phyloP scores from a whole-genome alignment of 2,888 invertebrate species.

The Agapostemon virescens region DNA sequence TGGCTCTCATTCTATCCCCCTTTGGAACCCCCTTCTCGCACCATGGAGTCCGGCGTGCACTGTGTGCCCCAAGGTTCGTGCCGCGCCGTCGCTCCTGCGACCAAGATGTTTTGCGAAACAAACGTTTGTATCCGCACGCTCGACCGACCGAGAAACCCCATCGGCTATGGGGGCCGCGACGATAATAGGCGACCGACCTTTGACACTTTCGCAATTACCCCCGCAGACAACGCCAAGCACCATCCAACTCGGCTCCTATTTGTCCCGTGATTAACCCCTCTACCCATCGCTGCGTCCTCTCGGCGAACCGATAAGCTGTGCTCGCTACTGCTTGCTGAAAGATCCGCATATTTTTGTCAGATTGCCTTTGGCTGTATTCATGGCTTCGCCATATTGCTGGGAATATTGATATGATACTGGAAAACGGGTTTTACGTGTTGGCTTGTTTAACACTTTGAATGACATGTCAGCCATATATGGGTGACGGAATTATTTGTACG shows the following conservation, averaged over 20 bases:
- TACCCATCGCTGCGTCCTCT: background rate
- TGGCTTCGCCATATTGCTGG: too few relatives aligned
- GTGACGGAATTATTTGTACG: too few relatives aligned
- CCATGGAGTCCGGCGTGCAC: slow-evolving; percentile 32
- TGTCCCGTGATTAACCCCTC: background rate
- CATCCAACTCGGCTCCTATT: background rate
- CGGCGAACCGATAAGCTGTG: background rate
- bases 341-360: too few relatives aligned
- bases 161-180: slow-evolving; percentile 42
- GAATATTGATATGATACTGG: too few relatives aligned
- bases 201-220: slow-evolving; percentile 44
- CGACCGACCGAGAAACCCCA: slow-evolving; percentile 63
- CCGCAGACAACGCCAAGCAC: background rate
- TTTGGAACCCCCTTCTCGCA: slow-evolving; percentile 23
- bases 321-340: too few relatives aligned
- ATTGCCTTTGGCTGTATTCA: too few relatives aligned
- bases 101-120: slow-evolving; percentile 78
- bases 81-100: slow-evolving; percentile 69
- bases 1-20: slow-evolving; percentile 29
- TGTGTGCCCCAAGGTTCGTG: slow-evolving; percentile 62
- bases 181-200: slow-evolving; percentile 57
- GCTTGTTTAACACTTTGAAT: too few relatives aligned
- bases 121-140: slow-evolving; percentile 75
- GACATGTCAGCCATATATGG: too few relatives aligned
- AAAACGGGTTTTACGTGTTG: too few relatives aligned